phyloP scores from a whole-genome alignment of 2,113 vertebrate species.

The Nasalis larvatus region DNA sequence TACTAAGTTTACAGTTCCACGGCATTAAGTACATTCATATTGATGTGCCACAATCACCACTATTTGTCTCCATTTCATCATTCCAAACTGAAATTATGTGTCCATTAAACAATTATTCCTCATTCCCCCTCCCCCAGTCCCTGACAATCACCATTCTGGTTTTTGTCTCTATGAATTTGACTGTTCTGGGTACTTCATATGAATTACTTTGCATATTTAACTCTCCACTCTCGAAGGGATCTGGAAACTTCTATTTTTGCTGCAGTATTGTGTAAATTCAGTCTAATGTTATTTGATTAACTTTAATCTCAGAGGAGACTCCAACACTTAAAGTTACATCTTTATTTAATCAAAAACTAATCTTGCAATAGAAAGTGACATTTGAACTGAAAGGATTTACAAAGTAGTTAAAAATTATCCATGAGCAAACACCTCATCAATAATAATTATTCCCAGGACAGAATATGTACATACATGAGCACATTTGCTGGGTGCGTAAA shows the following conservation, averaged over 20 bases:
- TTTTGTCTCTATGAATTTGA: background rate
- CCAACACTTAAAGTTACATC: background rate
- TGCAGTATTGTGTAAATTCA: background rate
- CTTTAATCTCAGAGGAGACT: background rate
- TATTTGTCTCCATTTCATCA: background rate
- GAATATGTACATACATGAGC: background rate
- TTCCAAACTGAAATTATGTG: background rate
- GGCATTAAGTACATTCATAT: background rate
- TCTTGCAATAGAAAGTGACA: background rate
- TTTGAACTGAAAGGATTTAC: background rate
- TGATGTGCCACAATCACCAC: background rate
- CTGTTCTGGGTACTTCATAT: background rate
- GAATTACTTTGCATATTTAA: background rate
- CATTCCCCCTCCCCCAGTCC: background rate
- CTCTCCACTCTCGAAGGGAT: background rate
- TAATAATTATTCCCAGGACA: background rate
- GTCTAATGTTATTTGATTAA: background rate
- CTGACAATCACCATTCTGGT: background rate
- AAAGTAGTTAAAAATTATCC: background rate
- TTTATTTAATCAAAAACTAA: conserved; percentile 46
- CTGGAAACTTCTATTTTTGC: background rate
- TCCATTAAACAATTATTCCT: background rate
- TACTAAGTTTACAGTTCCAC: background rate
- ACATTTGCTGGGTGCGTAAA: background rate
- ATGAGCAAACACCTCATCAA: background rate